Base-by-base conservation (phyloP, 1,140 invertebrate species). In the Halictus rubicundus region DNA sequence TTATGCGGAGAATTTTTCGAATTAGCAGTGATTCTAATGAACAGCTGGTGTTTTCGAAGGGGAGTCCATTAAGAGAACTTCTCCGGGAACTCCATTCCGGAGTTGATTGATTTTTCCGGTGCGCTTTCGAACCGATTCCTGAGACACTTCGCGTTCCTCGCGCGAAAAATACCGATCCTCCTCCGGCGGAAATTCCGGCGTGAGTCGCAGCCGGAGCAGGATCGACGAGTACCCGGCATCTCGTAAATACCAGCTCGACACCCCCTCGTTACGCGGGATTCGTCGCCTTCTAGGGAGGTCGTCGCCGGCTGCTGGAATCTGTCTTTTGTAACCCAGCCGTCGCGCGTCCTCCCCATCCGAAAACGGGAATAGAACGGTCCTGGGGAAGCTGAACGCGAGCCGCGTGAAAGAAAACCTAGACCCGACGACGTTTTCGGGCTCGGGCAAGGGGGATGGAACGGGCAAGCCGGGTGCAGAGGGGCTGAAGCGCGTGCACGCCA, bases 261-360 rank as follows among this genome's bases (percentile, higher is more conserved):
- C 70, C 57, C 73, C 75, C 68, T 72, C 59, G 66, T 85, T 74
- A 78, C 68, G 57, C 27, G 27, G 42, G 49, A n/a, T 74, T 69
- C 82, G 77, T 72, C 66, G 72, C 83, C 83, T 81, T 85, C 81
- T 81, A 77, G 78, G 65, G 77, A 52, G 69, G 72, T 81, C 84
- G 66, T 86, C 32, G 64, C 54, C 73, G 79, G 60, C 83, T 85
- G 84, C 64, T 77, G 84, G 84, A 86, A 86, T 80, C 68, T 68
- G 84, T 86, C 84, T 86, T 80, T 86, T 83, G 84, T 86, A 80
- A 68, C 52, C 80, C 54, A 19, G 60, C 52, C 81, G 73, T n/a
- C 39, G 46, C 59, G 49, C 78, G 64, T 52, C 54, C 66, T 52
- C 23, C 54, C 49, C 76, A 54, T 16, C 2, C 23, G 8, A 60